Evolutionary conservation across 2,888 invertebrate species (phyloP), one percentile per base, ranked within the genome.

Genomic region (Cyclophora punctaria): DNA sequence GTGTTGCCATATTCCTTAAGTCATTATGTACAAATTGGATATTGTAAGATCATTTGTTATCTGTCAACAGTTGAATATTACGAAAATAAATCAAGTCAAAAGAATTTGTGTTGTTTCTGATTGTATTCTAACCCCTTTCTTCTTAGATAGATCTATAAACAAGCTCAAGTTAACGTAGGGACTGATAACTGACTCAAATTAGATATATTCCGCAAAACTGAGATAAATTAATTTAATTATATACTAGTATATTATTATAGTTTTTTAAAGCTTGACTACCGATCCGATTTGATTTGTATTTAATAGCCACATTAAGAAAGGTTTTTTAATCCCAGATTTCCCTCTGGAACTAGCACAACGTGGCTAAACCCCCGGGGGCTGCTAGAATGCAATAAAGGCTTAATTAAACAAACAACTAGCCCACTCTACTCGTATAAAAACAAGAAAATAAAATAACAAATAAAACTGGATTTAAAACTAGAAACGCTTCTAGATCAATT

Each of bases 1-100:
- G 83, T 86, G 86, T 87, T 87, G 88, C 88, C 88, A 88, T 87
- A 87, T 87, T 86, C 87, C 83, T 86, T 87, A 87, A 87, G 87
- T 87, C 83, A 85, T 86, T 83, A 79, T 87, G 87, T 88, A 88
- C 87, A 86, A 87, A 87, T 87, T 83, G 83, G 81, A 86, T 87
- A 87, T 80, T 82, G 78, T 86, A 87, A 85, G 86, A 82, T 83
- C 85, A 86, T 87, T 88, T 87, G 87, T 88, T 88, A 87, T 86
- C 85, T 86, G 84, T 87, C 87, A 80, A 84, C 88, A 86, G 88
- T 88, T 88, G 85, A 86, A 85, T 86, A 88, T 88, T 88, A 87
- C 75, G 78, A 85, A 87, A 87, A 87, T 87, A 86, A 84, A 83
- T 79, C 77, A 78, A 85, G 80, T 80, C 73, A 76, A 83, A 77